Conservation (phyloP, 2,797 vertebrate genomes). For the Parauchenoglanis punctatus region DNA sequence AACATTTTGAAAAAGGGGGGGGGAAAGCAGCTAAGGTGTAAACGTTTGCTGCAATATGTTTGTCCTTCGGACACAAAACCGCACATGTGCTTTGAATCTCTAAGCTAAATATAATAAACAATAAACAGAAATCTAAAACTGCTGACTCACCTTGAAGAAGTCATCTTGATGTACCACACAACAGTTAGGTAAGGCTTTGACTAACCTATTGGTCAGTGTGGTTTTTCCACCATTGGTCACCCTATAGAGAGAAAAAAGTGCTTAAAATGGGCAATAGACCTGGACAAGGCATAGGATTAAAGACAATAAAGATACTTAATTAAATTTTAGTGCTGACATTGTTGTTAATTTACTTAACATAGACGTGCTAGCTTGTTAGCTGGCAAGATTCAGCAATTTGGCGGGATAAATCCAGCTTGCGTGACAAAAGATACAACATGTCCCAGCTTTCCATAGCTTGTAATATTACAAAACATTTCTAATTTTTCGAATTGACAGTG, state of each 20-base stretch:
- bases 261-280: background rate
- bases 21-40: background rate
- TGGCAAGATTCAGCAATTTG: constrained; percentile 10
- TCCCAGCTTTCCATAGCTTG: background rate
- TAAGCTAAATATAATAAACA: background rate
- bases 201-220: constrained; percentile 85
- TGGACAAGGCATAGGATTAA: background rate
- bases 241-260: constrained; percentile 62
- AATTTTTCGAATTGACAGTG: too few relatives aligned
- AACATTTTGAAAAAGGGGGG: background rate
- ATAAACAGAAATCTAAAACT: background rate
- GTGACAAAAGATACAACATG: background rate
- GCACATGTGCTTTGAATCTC: background rate
- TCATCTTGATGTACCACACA: constrained; percentile 95
- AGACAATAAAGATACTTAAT: background rate
- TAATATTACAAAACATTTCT: background rate
- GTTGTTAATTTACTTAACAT: background rate
- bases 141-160: constrained; percentile 89
- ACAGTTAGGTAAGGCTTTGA: constrained; percentile 87
- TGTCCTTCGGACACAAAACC: background rate
- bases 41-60: background rate
- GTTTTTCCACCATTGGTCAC: constrained; percentile 96
- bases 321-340: background rate
- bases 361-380: background rate
- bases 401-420: constrained; percentile 43